Evolutionary conservation across 1,140 invertebrate genomes (phyloP), one percentile per base, ranked within the genome.

Genomic region (Ptiloglossa arizonensis): DNA sequence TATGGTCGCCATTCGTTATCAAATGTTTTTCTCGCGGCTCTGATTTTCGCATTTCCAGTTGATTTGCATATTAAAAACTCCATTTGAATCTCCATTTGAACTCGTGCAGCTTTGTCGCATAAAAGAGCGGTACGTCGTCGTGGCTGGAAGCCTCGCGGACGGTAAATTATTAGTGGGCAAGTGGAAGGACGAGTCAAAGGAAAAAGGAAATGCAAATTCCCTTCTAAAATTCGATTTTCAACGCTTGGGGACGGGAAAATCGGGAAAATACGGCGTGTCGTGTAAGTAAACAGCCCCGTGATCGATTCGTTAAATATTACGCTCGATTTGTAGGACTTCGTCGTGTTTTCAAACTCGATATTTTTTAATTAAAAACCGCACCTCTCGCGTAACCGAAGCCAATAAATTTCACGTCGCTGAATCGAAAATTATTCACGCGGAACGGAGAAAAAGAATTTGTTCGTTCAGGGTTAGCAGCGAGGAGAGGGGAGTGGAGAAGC

Each of bases 41-140:
- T n/a, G 27, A 62, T 62, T 72, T 72, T 52, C 29, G 9, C 32
- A 19, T 72, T 72, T 52, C 32, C 22, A n/a, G 41, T 38, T 57
- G 46, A 79, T 66, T 72, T 66, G 22, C 69, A 54, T 73, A 46
- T 73, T 63, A 44, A 66, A 73, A 73, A 73, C 52, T 54, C 22
- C 24, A 62, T 69, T 69, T 60, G 57, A 77, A 69, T 59, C 35
- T 24, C 41, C 41, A 41, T 41, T 41, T 41, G 41, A 50, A 29
- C 57, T 60, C 50, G 56, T n/a, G 46, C 57, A 60, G 35, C 29
- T 74, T 62, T 54, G 54, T 32, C 38, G 35, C 38, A 50, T 60
- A 60, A 75, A 74, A 63, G 63, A 38, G 52, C 46, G 24, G 27
- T 46, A 22, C 29, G 32, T 48, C 57, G 27, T n/a, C 41, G 17